These are phyloP conservation scores for Aurelia aurita complex sp. Pacific DNA, from an alignment of 30 jellyfish, hydroid and myxozoan species.

Conservation along the genomic window DNA sequence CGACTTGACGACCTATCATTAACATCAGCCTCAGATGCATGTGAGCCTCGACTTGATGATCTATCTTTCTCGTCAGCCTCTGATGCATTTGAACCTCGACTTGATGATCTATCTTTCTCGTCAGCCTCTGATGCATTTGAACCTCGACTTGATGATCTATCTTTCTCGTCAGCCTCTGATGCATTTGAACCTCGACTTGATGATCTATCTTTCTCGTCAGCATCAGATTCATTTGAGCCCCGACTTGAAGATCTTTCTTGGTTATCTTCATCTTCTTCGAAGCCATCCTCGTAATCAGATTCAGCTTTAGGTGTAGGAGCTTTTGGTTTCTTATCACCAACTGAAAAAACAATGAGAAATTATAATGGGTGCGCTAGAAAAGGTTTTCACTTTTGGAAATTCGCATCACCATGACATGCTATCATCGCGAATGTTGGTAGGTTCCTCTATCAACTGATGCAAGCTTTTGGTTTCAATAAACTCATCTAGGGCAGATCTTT, in stretches of 20 bases:
- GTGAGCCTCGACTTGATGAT: conserved; percentile 9
- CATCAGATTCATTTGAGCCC: conserved; percentile 10
- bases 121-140: background rate
- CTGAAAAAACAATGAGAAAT: background rate
- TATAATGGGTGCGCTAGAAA: too few species aligned
- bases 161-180: background rate
- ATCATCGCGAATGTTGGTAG: too few species aligned
- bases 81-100: conserved; percentile 19
- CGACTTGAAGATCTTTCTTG: background rate
- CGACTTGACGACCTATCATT: background rate
- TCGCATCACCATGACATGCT: too few species aligned
- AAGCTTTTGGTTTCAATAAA: background rate
- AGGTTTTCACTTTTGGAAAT: too few species aligned
- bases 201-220: background rate
- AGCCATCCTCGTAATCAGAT: conserved; percentile 10
- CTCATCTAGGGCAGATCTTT: conserved; percentile 7
- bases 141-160: background rate
- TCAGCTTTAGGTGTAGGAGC: background rate
- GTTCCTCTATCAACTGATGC: too few species aligned
- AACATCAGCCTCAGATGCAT: background rate
- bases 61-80: background rate
- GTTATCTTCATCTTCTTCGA: conserved; percentile 23
- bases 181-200: background rate
- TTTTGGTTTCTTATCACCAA: conserved; percentile 15
- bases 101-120: conserved; percentile 1